Evolutionary conservation across 2,797 vertebrate genomes (phyloP).

Genomic region (Enteromius mattozi): DNA sequence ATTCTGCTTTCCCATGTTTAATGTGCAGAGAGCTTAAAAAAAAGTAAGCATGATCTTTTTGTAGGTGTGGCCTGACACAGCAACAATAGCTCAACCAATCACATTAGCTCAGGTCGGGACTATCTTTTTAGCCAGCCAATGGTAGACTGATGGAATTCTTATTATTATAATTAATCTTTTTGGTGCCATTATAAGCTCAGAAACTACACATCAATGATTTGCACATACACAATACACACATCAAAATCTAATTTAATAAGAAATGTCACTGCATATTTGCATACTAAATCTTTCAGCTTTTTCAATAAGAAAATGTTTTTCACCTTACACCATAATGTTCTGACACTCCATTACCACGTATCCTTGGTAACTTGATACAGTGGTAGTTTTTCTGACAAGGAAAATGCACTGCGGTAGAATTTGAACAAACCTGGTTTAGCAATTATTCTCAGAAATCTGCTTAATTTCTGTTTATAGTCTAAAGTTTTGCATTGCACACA

Average conservation of each 20-base stretch:
- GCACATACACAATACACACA: too few species aligned
- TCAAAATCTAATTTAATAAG: too few species aligned
- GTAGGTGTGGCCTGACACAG: background rate
- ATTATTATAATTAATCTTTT: background rate
- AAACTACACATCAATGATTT: background rate
- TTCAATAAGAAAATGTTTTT: background rate
- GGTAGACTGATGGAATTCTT: background rate
- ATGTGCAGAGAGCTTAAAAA: background rate
- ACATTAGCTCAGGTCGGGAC: too few species aligned
- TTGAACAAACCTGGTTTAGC: background rate
- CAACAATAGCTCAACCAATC: background rate
- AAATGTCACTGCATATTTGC: background rate
- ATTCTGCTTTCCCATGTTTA: background rate
- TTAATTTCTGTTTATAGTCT: background rate
- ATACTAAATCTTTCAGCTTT: background rate
- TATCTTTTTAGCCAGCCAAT: background rate
- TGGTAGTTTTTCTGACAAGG: background rate
- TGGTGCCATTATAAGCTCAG: background rate
- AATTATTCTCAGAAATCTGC: background rate
- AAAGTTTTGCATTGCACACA: background rate
- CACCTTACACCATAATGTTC: background rate
- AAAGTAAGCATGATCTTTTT: background rate
- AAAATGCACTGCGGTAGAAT: background rate
- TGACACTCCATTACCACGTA: background rate
- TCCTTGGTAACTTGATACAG: background rate